These are phyloP conservation scores for Callyntrura sp. DNA, from an alignment of 2,888 invertebrate genomes.

Conservation along the genomic window DNA sequence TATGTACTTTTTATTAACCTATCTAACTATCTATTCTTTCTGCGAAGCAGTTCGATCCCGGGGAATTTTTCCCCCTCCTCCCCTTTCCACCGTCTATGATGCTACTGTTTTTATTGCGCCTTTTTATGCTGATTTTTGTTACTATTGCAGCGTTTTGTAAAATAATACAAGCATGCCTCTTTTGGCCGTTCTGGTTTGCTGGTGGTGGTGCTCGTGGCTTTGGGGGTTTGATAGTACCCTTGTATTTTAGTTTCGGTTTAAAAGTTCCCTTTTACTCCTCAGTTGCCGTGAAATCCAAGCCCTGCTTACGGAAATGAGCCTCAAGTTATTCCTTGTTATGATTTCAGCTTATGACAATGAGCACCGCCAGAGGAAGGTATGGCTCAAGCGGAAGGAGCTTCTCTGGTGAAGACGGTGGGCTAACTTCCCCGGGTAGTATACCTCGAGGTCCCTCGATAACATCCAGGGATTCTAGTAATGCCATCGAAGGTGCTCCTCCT, in stretches of 20 bases:
- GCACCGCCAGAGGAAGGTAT: conserved; percentile 80
- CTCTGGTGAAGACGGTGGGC: conserved; percentile 79
- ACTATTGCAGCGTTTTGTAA: not conserved
- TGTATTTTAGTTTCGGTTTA: conserved; percentile 6
- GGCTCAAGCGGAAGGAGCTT: conserved; percentile 80
- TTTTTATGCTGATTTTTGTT: not conserved
- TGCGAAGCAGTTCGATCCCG: too few relatives aligned
- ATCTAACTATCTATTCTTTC: too few relatives aligned
- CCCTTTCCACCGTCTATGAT: not conserved
- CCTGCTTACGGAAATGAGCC: not conserved
- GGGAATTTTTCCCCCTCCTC: not conserved
- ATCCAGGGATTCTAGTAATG: conserved; percentile 80
- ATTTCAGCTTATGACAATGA: conserved; percentile 80
- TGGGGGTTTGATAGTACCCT: too few relatives aligned
- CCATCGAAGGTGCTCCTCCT: conserved; percentile 68
- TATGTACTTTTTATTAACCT: too few relatives aligned
- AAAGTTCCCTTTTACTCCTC: conserved; percentile 12
- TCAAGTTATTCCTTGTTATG: not conserved
- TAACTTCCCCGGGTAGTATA: conserved; percentile 67
- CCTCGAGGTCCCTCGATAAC: conserved; percentile 81
- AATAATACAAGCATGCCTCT: not conserved
- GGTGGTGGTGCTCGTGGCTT: not conserved
- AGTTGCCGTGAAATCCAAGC: conserved; percentile 13
- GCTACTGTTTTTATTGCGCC: conserved; percentile 22
- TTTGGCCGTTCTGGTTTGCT: not conserved